A percentile compares a stretch with the other conserved stretches of the same genome.
These are phyloP conservation scores for Chunga burmeisteri DNA, from an alignment of 2,113 vertebrate genomes.

Conservation along the genomic window DNA sequence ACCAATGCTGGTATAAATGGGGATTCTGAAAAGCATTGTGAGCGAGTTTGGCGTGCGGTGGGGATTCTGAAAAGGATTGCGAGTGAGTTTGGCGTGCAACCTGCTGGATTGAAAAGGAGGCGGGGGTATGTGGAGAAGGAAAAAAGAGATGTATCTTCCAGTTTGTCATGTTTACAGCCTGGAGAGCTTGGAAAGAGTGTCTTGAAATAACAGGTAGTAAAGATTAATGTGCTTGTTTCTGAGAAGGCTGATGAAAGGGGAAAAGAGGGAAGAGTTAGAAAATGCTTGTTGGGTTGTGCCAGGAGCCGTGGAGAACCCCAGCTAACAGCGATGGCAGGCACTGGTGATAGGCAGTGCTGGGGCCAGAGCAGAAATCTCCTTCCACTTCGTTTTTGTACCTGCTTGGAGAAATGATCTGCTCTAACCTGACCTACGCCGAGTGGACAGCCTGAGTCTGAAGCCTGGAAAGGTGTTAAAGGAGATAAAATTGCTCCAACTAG, in stretches of 20 bases:
- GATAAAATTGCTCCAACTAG: neutral
- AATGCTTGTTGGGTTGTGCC: neutral
- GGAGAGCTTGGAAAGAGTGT: slow-evolving; percentile 1
- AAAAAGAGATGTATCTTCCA: neutral
- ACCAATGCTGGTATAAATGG: neutral
- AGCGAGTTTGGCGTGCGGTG: neutral
- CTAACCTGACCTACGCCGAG: neutral
- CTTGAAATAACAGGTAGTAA: neutral
- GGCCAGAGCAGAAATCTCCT: neutral
- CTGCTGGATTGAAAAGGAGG: neutral
- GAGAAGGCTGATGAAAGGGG: slow-evolving; percentile 1
- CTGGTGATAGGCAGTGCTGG: neutral
- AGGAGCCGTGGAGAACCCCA: neutral
- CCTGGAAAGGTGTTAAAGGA: neutral
- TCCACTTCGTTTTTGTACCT: neutral
- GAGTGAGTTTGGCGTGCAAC: neutral
- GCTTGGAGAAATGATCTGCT: neutral
- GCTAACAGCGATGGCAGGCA: fast-evolving
- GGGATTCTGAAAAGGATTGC: neutral
- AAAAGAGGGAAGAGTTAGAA: neutral
- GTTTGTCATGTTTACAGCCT: neutral
- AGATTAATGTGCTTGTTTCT: neutral
- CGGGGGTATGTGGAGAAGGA: too few relatives aligned
- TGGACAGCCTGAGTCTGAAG: neutral
- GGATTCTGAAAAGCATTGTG: neutral